Evolutionary conservation across 2,113 vertebrate species (phyloP), one percentile per base, ranked within the genome.

Genomic region (Rafetus swinhoei): DNA sequence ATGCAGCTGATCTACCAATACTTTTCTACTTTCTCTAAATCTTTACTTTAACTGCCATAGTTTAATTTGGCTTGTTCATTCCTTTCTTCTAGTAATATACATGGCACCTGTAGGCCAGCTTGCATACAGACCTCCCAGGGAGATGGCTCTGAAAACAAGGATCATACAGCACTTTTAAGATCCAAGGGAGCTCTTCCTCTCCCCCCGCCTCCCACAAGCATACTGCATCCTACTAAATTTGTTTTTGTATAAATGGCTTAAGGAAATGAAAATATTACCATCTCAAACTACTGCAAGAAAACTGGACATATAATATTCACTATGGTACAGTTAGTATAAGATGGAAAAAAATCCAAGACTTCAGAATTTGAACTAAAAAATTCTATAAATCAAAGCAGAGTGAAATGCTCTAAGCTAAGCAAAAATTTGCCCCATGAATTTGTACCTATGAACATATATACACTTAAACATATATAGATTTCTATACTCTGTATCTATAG

Each of bases 1-100:
- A 90, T 72, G 95, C 72, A 95, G 95, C 91, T 83, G 85, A 96
- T 93, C 8, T 94, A 93, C 89, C 95, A 96, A 93, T 62, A 60
- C 65, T 92, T 82, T 85, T 93, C 86, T 90, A 74, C 59, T 87
- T 93, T 95, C 95, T 96, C 87, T 82, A 81, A 95, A 95, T 50
- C 91, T 88, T 69, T 86, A 21, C 91, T 95, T 97, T 92, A 94
- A 72, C 53, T 25, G 60, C 81, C 12, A 74, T 2, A 50, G 35
- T 25, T 24, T 87, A 90, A 92, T 39, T 62, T 45, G n/a, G 65
- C 29, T 81, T 82, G 56, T 27, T 85, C 39, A 54, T 53, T 59
- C 74, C 76, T 92, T 93, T 89, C 88, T 82, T 87, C 86, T 93
- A 29, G 79, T 60, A 77, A 88, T 19, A 24, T 2, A 25, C 2